A percentile compares a stretch with the other conserved stretches of the same genome.
Conservation (phyloP, 2,113 vertebrate genomes). For the Crotalus viridis region DNA sequence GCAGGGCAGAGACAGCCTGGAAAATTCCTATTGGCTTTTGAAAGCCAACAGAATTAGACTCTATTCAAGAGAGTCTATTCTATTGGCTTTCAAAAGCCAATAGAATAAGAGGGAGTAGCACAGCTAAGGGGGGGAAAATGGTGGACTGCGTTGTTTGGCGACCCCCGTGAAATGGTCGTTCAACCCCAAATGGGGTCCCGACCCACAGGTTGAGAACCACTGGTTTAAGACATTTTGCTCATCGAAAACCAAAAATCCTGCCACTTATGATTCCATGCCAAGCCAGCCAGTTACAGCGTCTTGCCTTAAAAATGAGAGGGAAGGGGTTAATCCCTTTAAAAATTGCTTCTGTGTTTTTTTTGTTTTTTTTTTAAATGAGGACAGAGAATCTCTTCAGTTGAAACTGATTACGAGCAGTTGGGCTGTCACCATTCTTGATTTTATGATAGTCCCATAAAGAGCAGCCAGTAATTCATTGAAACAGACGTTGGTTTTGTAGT, state of each 20-base stretch:
- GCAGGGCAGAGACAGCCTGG: no score
- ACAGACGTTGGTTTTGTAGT: not conserved
- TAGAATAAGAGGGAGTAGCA: no score
- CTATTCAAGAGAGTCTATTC: no score
- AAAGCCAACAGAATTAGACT: no score
- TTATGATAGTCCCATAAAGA: not conserved
- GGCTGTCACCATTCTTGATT: not conserved
- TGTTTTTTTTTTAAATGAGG: not conserved
- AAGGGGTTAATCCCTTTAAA: rapidly evolving
- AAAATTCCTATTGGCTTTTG: no score
- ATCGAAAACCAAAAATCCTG: not conserved
- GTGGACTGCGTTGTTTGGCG: no score
- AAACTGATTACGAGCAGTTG: conserved; percentile 12
- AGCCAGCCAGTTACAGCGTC: not conserved
- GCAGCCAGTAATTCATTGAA: not conserved
- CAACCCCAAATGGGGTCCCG: no score
- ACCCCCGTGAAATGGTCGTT: no score
- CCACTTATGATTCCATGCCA: not conserved
- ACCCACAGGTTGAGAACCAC: no score
- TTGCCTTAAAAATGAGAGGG: rapidly evolving
- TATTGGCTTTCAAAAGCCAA: no score
- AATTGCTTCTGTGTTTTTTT: not conserved
- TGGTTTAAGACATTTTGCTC: not conserved
- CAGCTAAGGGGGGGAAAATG: no score
- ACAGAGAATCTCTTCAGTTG: not conserved